phyloP scores from a whole-genome alignment of 2,797 vertebrate genomes.

The Oreochromis grahami region DNA sequence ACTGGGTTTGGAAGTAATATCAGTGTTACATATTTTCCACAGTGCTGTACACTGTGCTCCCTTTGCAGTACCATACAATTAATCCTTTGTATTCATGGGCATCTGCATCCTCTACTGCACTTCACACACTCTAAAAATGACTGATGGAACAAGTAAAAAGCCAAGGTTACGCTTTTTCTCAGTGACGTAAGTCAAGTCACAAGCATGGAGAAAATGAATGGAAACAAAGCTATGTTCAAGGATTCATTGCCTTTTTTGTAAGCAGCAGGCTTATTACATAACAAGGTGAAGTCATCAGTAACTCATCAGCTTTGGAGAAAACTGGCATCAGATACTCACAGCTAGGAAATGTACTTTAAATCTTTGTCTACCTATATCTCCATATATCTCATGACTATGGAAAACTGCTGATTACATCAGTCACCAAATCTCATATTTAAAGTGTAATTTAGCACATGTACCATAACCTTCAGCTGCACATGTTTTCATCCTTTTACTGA shows the following conservation, averaged over 20 bases:
- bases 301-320: not conserved
- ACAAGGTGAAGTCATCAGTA: not conserved
- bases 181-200: slow-evolving; percentile 28
- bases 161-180: slow-evolving; percentile 25
- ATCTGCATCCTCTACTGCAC: not conserved
- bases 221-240: slow-evolving; percentile 46
- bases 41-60: not conserved
- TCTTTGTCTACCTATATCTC: not conserved
- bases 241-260: slow-evolving; percentile 17
- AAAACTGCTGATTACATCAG: not conserved
- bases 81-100: slow-evolving; percentile 29
- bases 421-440: not conserved
- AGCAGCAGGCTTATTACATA: not conserved
- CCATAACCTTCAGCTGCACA: not conserved
- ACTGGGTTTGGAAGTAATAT: not conserved
- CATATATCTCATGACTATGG: not conserved
- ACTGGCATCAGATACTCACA: not conserved
- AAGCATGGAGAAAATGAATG: slow-evolving; percentile 33
- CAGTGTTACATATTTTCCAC: slow-evolving; percentile 12
- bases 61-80: slow-evolving; percentile 44
- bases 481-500: not conserved
- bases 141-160: slow-evolving; percentile 13
- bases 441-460: not conserved
- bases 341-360: not conserved
- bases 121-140: not conserved